Percentiles rank a stretch among this genome's conserved stretches.
These are phyloP conservation scores for Smutsia gigantea DNA, from an alignment of 2,797 vertebrate species.

Conservation along the genomic window DNA sequence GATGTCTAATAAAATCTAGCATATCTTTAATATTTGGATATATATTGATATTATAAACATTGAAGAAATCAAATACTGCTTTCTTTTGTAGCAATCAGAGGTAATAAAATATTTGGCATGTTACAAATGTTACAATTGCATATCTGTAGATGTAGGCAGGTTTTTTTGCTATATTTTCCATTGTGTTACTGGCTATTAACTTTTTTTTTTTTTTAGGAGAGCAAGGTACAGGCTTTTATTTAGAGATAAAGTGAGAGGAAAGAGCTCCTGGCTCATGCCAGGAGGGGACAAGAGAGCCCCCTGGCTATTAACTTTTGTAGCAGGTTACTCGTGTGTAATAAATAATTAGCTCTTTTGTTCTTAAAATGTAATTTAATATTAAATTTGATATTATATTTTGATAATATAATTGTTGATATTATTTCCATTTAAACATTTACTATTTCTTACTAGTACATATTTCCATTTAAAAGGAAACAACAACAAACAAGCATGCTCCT, in stretches of 20 bases:
- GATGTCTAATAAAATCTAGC: neutral
- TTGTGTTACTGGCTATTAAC: neutral
- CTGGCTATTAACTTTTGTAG: neutral
- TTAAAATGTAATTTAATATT: neutral
- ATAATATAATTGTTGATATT: neutral
- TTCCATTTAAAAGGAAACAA: neutral
- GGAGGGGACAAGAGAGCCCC: too few species aligned
- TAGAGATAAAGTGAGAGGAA: too few species aligned
- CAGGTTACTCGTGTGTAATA: neutral
- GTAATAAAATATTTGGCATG: neutral
- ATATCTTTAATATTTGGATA: neutral
- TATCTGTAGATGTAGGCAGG: neutral
- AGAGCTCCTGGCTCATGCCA: too few species aligned
- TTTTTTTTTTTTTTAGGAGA: neutral
- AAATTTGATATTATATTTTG: neutral
- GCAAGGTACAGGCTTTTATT: too few species aligned
- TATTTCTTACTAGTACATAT: neutral
- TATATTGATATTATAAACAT: neutral
- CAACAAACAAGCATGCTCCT: neutral
- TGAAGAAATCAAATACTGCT: neutral
- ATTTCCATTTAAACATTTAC: neutral
- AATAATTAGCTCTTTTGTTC: neutral
- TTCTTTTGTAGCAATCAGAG: neutral
- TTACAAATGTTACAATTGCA: neutral
- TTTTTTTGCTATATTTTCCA: neutral